Percentiles rank a stretch among this genome's conserved stretches.
These are phyloP conservation scores for Neoniphon sammara DNA, from an alignment of 2,797 vertebrate species.

Conservation along the genomic window DNA sequence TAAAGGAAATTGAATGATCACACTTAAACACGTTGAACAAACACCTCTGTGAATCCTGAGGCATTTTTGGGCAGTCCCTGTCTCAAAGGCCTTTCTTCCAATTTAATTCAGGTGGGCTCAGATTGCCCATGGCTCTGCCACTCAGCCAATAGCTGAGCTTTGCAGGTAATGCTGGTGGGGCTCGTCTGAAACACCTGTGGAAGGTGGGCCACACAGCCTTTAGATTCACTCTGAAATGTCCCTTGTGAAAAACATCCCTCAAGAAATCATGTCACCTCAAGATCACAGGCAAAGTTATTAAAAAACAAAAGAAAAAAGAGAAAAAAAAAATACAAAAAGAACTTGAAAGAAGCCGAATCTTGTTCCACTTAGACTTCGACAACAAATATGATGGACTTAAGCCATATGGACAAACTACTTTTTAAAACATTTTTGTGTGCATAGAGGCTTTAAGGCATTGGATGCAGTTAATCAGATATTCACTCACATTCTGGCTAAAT, in stretches of 20 bases:
- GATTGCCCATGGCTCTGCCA: conserved; percentile 40
- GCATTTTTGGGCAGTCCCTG: conserved; percentile 19
- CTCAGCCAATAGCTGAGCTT: conserved; percentile 29
- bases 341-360: background rate
- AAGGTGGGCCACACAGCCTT: conserved; percentile 9
- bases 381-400: background rate
- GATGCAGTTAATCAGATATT: background rate
- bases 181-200: conserved; percentile 43
- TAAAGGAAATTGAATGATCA: conserved; percentile 33
- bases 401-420: background rate
- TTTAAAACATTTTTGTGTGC: background rate
- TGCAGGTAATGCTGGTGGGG: conserved; percentile 35
- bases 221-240: conserved; percentile 34
- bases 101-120: conserved; percentile 42
- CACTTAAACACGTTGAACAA: conserved; percentile 25
- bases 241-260: conserved; percentile 40
- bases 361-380: conserved; percentile 6
- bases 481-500: background rate
- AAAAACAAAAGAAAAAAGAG: background rate
- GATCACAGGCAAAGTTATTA: conserved; percentile 6
- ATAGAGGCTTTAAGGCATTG: background rate
- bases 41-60: background rate
- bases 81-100: conserved; percentile 44
- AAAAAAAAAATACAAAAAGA: too few species aligned
- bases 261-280: conserved; percentile 10